Conservation (phyloP, 2,888 invertebrate genomes). For the Rutpela maculata region DNA sequence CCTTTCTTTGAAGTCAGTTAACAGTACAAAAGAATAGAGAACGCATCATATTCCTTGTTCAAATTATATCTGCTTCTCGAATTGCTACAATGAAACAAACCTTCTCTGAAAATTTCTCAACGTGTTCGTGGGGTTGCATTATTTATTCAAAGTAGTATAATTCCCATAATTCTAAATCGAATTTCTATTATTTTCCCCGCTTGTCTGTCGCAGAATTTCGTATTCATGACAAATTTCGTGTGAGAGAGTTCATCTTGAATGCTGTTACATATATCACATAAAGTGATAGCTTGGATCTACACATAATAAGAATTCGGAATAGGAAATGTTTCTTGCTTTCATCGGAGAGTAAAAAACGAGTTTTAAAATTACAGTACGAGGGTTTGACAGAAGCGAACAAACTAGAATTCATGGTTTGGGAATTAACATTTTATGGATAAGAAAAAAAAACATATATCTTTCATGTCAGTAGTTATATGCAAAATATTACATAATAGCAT, state of each 20-base stretch:
- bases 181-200: neutral
- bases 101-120: no score
- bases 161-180: neutral
- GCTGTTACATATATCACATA: neutral
- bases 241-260: neutral
- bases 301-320: neutral
- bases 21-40: no score
- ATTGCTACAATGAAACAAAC: no score
- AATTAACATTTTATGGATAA: no score
- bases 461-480: no score
- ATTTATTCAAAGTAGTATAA: no score
- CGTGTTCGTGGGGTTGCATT: no score
- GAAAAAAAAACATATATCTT: no score
- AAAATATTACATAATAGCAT: no score
- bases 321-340: neutral
- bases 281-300: neutral
- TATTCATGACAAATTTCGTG: neutral
- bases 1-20: no score
- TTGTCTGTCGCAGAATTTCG: constrained; percentile 3
- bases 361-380: neutral
- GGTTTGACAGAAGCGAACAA: neutral
- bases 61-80: no score
- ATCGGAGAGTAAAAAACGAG: neutral
- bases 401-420: neutral
- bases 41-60: no score